Evolutionary conservation across 2,888 invertebrate species (phyloP).

Genomic region (Encarsia formosa): DNA sequence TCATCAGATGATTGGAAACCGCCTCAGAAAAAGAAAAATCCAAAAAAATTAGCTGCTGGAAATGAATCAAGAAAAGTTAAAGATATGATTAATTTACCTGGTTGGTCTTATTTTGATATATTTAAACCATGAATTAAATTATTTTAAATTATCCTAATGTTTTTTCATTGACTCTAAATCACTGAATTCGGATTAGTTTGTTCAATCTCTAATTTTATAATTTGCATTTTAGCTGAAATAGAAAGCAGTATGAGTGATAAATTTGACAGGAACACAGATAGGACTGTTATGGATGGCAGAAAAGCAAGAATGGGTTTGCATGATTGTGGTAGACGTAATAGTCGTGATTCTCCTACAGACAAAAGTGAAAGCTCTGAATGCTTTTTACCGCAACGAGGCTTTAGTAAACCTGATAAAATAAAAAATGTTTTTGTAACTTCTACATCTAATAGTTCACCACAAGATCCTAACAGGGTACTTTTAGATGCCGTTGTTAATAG

Average conservation of each 20-base stretch:
- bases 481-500: constrained; percentile 36
- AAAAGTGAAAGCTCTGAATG: constrained; percentile 49
- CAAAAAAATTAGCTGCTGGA: constrained; percentile 30
- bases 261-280: constrained; percentile 42
- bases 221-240: constrained; percentile 26
- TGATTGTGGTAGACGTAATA: constrained; percentile 35
- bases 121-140: not conserved
- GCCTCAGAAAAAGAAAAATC: constrained; percentile 29
- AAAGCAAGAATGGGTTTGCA: constrained; percentile 48
- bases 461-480: constrained; percentile 39
- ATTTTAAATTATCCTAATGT: not conserved
- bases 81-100: constrained; percentile 31
- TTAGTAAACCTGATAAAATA: constrained; percentile 33
- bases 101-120: constrained; percentile 6
- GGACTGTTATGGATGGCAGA: constrained; percentile 46
- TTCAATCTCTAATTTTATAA: not conserved
- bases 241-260: constrained; percentile 45
- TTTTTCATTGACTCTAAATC: not conserved
- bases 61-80: constrained; percentile 33
- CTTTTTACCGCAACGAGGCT: constrained; percentile 42
- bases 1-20: constrained; percentile 46
- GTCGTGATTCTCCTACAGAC: constrained; percentile 35
- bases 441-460: constrained; percentile 36
- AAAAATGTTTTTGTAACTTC: constrained; percentile 37
- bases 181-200: not conserved